These are phyloP conservation scores for Stictonetta naevosa DNA, from an alignment of 2,113 vertebrate genomes.

Conservation along the genomic window DNA sequence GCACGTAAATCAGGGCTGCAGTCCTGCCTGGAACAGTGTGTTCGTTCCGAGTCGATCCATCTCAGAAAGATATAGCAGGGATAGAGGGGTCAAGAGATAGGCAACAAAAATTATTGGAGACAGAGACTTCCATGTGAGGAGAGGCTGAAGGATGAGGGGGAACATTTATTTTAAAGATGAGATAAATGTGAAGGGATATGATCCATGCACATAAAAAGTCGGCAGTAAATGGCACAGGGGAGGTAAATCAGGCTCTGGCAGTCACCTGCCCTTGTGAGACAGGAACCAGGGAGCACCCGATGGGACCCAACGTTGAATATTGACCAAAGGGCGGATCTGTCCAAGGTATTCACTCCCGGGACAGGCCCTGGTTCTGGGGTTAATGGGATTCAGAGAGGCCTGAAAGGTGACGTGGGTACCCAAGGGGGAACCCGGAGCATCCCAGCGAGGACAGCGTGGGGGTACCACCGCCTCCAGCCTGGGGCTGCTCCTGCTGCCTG, in stretches of 20 bases:
- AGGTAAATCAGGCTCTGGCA: constrained; percentile 26
- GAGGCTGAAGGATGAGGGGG: constrained; percentile 37
- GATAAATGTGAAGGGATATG: constrained; percentile 35
- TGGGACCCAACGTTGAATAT: background rate
- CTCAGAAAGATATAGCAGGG: constrained; percentile 28
- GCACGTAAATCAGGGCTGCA: constrained; percentile 19
- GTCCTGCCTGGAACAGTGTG: background rate
- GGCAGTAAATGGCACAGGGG: background rate
- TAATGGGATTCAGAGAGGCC: background rate
- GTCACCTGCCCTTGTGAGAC: background rate
- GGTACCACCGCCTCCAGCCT: background rate
- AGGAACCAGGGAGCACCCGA: background rate
- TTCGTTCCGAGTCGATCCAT: background rate
- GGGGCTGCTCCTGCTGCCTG: background rate
- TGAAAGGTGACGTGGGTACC: background rate
- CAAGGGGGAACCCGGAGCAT: background rate
- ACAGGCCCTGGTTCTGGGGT: background rate
- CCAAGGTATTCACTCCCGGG: background rate
- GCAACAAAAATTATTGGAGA: constrained; percentile 46
- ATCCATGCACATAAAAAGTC: constrained; percentile 1
- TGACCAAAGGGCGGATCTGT: background rate
- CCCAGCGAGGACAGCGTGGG: rapidly evolving
- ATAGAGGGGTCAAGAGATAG: constrained; percentile 25
- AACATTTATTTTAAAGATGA: constrained; percentile 52
- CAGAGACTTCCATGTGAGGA: background rate